These are phyloP conservation scores for Prunella fulvescens DNA, from an alignment of 2,113 vertebrate genomes.

Conservation along the genomic window DNA sequence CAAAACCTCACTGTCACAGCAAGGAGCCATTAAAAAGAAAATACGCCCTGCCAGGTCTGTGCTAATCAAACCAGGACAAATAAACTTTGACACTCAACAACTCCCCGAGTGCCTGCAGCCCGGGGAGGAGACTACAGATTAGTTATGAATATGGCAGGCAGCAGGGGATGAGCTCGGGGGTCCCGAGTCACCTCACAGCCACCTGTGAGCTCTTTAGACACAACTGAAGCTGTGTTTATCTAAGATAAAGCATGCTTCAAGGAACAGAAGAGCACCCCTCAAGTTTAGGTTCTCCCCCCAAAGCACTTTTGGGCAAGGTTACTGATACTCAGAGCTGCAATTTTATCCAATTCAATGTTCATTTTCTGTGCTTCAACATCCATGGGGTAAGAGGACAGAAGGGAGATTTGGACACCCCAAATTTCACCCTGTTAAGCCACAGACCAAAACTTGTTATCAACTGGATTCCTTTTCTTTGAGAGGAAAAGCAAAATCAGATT, in stretches of 20 bases:
- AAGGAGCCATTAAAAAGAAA: slow-evolving; percentile 76
- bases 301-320: background rate
- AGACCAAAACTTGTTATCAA: background rate
- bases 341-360: background rate
- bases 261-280: background rate
- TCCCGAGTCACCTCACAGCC: background rate
- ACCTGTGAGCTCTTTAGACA: background rate
- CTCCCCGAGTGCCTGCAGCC: slow-evolving; percentile 72
- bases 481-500: background rate
- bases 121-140: slow-evolving; percentile 64
- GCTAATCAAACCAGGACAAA: slow-evolving; percentile 81
- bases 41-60: slow-evolving; percentile 74
- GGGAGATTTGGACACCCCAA: background rate
- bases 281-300: background rate
- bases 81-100: slow-evolving; percentile 82
- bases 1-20: slow-evolving; percentile 69
- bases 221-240: background rate
- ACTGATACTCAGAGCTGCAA: background rate
- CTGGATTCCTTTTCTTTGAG: background rate
- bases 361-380: background rate
- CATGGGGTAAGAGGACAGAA: fast-evolving
- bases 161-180: background rate
- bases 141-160: slow-evolving; percentile 63
- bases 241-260: background rate
- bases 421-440: background rate